Evolutionary conservation across 2,888 invertebrate species (phyloP).

Genomic region (Corythucha ciliata): DNA sequence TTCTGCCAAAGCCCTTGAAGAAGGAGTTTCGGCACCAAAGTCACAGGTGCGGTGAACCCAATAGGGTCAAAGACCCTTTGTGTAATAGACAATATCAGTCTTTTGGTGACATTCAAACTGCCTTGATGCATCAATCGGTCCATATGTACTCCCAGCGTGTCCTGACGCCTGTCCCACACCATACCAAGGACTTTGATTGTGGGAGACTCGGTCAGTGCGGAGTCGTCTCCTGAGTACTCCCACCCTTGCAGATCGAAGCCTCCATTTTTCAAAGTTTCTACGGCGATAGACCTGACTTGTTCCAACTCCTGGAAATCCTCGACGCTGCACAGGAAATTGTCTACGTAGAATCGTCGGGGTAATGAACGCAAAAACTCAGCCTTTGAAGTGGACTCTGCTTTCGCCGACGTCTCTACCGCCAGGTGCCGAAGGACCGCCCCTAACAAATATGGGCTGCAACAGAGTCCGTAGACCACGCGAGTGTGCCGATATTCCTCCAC

Average conservation of each 20-base stretch:
- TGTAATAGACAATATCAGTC: constrained; percentile 21
- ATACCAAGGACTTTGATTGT: constrained; percentile 7
- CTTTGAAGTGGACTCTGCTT: no score
- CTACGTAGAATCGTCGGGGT: no score
- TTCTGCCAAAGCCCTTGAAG: constrained; percentile 28
- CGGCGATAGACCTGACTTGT: neutral
- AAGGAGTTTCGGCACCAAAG: constrained; percentile 32
- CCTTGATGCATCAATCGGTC: neutral
- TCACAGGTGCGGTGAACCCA: constrained; percentile 31
- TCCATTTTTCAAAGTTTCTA: no score
- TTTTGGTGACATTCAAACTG: constrained; percentile 7
- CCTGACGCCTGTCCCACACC: constrained; percentile 2
- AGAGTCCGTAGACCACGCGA: no score
- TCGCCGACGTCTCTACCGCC: no score
- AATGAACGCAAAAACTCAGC: no score
- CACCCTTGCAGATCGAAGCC: constrained; percentile 18
- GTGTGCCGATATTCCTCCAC: no score
- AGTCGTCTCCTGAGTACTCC: constrained; percentile 10
- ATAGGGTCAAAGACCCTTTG: constrained; percentile 35
- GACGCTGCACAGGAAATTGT: constrained; percentile 15
- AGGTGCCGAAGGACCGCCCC: no score
- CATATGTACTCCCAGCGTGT: neutral
- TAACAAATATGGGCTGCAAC: no score
- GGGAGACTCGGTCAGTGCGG: neutral
- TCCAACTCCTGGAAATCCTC: neutral